Base-by-base conservation (phyloP, 1,140 invertebrate species). In the Amyelois transitella region DNA sequence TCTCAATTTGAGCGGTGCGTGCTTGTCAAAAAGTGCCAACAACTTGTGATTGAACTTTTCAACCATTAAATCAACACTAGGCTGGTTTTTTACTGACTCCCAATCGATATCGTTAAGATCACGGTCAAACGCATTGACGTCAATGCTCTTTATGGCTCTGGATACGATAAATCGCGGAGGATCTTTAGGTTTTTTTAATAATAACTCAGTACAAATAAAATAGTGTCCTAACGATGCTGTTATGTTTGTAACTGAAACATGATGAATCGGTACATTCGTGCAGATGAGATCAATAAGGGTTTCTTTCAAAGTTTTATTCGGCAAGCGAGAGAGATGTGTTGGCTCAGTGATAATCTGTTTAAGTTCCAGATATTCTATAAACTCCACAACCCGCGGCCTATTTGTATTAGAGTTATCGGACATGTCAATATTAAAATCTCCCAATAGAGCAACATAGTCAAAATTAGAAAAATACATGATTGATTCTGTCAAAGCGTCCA, bases 391-490 rank as follows among this genome's bases (percentile, higher is more conserved):
- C 6, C 44, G 43, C 4, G 5, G 1, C 0, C 20, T 43, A 8
- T 51, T 28, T 2, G 6, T 8, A 18, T 51, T 25, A 1, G 24
- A 32, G 12, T 21, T 32, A 21, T 14, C 19, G 1, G 49, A 10
- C 12, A 55, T 5, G 21, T 55, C 20, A 17, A 55, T 43, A 21
- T 55, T 55, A 50, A 55, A 55, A 14, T 55, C 53, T 3, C 53
- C 53, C 17, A 55, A 4, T 3, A 55, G 17, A 5, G 45, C 19
- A 28, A 55, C 19, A 20, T 55, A 22, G 14, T 55, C 24, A 19
- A 6, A 48, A 3, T 28, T 44, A 32, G 21, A 18, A 28, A 55
- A 48, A 3, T 20, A 25, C 4, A n/a, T 22, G 10, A 56, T 20
- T 4, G 44, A 19, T 12, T 32, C 45, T 4, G 44, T 55, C 43